Base-by-base conservation (phyloP, 2,113 vertebrate species). In the Tursiops truncatus region DNA sequence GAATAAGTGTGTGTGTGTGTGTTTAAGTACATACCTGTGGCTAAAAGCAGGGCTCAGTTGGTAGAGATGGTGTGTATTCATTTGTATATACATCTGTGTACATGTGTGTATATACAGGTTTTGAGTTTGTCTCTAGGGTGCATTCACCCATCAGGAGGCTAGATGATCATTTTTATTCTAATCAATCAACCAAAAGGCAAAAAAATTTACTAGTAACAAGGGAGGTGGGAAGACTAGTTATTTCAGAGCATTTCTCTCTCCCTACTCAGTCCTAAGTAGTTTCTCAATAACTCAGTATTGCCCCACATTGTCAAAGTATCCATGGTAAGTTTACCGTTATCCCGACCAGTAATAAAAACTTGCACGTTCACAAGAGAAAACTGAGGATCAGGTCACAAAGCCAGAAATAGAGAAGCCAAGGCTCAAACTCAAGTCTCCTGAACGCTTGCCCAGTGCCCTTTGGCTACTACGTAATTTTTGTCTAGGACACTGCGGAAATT, bases 331-430 rank as follows among this genome's bases (percentile, higher is more conserved):
- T 85, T n/a, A 63, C 20, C 21, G 21, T 36, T 23, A 44, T 21
- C 41, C 25, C 50, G 13, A 47, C 83, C 33, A 41, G 9, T n/a
- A 63, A 63, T 47, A 41, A 47, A 92, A 53, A 41, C 0, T 91
- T 96, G 21, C 56, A 86, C n/a, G 79, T 77, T 67, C 28, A 26
- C 7, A 41, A 62, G 38, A 50, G 74, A 65, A 77, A 82, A 95
- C 5, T 60, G n/a, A 83, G 38, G 13, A 60, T 62, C 44, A 33
- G 12, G n/a, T 82, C 89, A 91, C 31, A 79, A 65, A 77, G 9
- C 68, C 80, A 1, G 36, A 31, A 47, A 1, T 3, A 67, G 17
- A 33, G 2, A 13, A 44, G 12, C 25, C 28, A n/a, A n/a, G 10
- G 26, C 12, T 90, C 38, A 83, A 83, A 80, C 0, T 86, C 47